Conservation (phyloP, 2,888 invertebrate species). For the Troglohyphantes excavatus region DNA sequence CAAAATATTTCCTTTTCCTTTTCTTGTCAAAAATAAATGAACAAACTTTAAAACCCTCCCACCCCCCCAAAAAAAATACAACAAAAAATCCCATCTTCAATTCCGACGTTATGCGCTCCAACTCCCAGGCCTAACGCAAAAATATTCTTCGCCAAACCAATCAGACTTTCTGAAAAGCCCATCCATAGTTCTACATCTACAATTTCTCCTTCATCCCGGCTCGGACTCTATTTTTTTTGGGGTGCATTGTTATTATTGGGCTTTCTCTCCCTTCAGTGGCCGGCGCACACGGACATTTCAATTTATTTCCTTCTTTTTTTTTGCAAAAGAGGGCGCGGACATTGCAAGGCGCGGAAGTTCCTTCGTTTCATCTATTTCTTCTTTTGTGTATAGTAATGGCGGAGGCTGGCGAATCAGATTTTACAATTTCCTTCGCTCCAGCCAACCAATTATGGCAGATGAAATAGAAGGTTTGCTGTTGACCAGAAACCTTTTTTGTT, state of each 20-base stretch:
- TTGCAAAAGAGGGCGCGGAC: slow-evolving; percentile 61
- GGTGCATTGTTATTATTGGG: slow-evolving; percentile 71
- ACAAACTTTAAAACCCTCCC: slow-evolving; percentile 42
- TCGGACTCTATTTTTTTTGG: slow-evolving; percentile 51
- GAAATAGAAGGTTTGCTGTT: slow-evolving; percentile 76
- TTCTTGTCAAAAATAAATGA: slow-evolving; percentile 67
- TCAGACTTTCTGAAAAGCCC: slow-evolving; percentile 66
- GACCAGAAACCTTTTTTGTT: slow-evolving; percentile 27
- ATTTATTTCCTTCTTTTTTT: slow-evolving; percentile 71
- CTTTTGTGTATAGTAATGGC: slow-evolving; percentile 66
- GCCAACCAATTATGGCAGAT: slow-evolving; percentile 78
- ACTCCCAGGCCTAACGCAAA: slow-evolving; percentile 59
- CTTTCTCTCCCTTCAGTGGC: slow-evolving; percentile 53
- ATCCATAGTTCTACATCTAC: slow-evolving; percentile 77
- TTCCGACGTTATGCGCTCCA: slow-evolving; percentile 53
- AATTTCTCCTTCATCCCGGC: slow-evolving; percentile 68
- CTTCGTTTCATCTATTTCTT: slow-evolving; percentile 49
- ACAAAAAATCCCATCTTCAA: slow-evolving; percentile 65
- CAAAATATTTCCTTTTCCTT: slow-evolving; percentile 33
- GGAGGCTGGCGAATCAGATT: slow-evolving; percentile 77
- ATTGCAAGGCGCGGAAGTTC: slow-evolving; percentile 60
- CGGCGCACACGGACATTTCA: slow-evolving; percentile 76
- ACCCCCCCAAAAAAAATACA: neutral
- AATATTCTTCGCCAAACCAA: slow-evolving; percentile 75
- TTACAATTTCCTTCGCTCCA: slow-evolving; percentile 78